Percentiles rank a stretch among this genome's conserved stretches.
Evolutionary conservation across 1,140 invertebrate genomes (phyloP).

Genomic region (Drosophila orosa): DNA sequence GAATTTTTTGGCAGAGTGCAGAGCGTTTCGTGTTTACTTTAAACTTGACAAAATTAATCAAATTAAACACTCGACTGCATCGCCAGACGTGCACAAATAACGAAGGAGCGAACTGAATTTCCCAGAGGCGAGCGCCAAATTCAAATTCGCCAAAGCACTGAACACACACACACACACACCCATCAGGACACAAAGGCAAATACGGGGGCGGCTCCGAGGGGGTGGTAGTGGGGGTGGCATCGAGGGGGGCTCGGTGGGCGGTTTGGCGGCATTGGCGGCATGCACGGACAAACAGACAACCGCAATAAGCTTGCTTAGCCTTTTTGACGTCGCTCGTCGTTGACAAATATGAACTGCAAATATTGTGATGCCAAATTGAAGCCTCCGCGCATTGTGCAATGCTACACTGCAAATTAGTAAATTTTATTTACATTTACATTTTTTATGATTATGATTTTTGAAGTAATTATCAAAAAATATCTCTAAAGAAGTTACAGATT

Average conservation of each 20-base stretch:
- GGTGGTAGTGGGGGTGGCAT: not conserved
- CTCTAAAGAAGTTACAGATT: too few relatives aligned
- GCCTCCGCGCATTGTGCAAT: conserved; percentile 40
- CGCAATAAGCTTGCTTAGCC: conserved; percentile 80
- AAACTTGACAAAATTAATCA: conserved; percentile 83
- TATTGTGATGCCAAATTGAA: conserved; percentile 76
- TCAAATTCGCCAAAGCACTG: conserved; percentile 62
- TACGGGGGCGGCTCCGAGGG: not conserved
- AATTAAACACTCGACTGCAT: conserved; percentile 81
- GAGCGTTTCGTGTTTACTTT: conserved; percentile 74
- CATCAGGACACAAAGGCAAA: conserved; percentile 30
- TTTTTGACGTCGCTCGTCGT: conserved; percentile 69
- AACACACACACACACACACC: conserved; percentile 51
- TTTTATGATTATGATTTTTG: too few relatives aligned
- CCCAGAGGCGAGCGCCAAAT: conserved; percentile 59
- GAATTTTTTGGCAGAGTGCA: conserved; percentile 70
- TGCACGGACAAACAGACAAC: conserved; percentile 66
- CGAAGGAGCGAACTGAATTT: conserved; percentile 52
- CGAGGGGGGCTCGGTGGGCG: not conserved
- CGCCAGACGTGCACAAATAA: conserved; percentile 81
- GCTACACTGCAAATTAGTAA: not conserved
- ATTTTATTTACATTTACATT: not conserved
- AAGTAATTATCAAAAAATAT: too few relatives aligned
- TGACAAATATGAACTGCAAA: conserved; percentile 79
- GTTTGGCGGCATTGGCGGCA: conserved; percentile 14